phyloP scores from a whole-genome alignment of 2,113 vertebrate species.

The Odocoileus hemionus region DNA sequence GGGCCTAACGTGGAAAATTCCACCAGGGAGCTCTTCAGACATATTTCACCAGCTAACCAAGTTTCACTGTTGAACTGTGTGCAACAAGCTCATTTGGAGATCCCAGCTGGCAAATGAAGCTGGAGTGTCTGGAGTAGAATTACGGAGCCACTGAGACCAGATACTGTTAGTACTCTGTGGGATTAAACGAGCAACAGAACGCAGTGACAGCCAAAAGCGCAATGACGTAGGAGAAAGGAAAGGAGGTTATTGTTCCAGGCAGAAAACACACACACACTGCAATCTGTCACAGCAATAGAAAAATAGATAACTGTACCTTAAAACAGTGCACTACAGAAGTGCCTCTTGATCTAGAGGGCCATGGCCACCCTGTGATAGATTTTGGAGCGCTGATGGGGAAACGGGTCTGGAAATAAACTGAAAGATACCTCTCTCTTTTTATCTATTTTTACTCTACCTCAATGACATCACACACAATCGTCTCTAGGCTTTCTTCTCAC shows the following conservation, averaged over 20 bases:
- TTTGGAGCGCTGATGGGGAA: neutral
- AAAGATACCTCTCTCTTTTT: neutral
- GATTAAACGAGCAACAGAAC: neutral
- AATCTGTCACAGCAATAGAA: neutral
- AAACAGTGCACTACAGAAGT: neutral
- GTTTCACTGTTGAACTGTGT: neutral
- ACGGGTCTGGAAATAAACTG: neutral
- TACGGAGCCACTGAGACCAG: neutral
- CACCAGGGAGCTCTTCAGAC: neutral
- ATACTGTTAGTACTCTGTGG: neutral
- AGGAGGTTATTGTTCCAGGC: neutral
- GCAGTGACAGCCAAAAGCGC: slow-evolving; percentile 9
- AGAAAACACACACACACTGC: neutral
- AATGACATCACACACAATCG: neutral
- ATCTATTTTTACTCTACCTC: neutral
- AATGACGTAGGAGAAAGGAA: neutral
- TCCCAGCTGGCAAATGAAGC: slow-evolving; percentile 1
- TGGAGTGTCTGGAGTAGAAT: neutral
- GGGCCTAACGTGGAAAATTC: fast-evolving
- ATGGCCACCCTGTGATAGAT: neutral
- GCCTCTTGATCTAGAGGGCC: neutral
- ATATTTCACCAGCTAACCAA: neutral
- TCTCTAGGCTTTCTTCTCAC: neutral
- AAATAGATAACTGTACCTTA: neutral
- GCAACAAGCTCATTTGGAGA: neutral